Evolutionary conservation across 2,797 vertebrate species (phyloP).

Genomic region (Clarias pachynema): DNA sequence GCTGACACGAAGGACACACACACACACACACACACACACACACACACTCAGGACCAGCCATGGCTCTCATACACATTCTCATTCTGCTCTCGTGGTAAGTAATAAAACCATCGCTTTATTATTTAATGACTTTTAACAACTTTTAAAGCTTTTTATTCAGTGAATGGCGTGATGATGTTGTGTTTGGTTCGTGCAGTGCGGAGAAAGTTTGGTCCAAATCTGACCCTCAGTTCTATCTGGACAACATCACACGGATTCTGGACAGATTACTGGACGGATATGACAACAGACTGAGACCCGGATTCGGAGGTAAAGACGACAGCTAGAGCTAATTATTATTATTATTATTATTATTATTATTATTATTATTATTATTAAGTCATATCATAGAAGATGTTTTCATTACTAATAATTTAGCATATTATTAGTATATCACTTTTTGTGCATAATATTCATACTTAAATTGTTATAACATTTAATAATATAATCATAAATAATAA

Average conservation of each 20-base stretch:
- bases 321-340: background rate
- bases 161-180: background rate
- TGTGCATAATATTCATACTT: background rate
- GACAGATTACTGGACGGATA: slow-evolving; percentile 94
- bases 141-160: slow-evolving; percentile 55
- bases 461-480: background rate
- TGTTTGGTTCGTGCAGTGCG: slow-evolving; percentile 66
- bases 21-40: slow-evolving; percentile 27
- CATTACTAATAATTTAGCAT: background rate
- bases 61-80: slow-evolving; percentile 83
- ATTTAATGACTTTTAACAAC: slow-evolving; percentile 10
- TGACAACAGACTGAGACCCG: slow-evolving; percentile 92
- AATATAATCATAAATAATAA: too few relatives aligned
- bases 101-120: slow-evolving; percentile 8
- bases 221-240: slow-evolving; percentile 80
- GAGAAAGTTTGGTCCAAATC: slow-evolving; percentile 70
- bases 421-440: background rate
- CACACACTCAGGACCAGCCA: slow-evolving; percentile 64
- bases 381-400: background rate
- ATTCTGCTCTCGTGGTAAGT: slow-evolving; percentile 86
- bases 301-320: slow-evolving; percentile 85
- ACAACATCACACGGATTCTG: slow-evolving; percentile 91
- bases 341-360: background rate
- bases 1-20: slow-evolving; percentile 31
- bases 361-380: background rate